phyloP scores from a whole-genome alignment of 2,113 vertebrate species.

The Catharus fuscescens region DNA sequence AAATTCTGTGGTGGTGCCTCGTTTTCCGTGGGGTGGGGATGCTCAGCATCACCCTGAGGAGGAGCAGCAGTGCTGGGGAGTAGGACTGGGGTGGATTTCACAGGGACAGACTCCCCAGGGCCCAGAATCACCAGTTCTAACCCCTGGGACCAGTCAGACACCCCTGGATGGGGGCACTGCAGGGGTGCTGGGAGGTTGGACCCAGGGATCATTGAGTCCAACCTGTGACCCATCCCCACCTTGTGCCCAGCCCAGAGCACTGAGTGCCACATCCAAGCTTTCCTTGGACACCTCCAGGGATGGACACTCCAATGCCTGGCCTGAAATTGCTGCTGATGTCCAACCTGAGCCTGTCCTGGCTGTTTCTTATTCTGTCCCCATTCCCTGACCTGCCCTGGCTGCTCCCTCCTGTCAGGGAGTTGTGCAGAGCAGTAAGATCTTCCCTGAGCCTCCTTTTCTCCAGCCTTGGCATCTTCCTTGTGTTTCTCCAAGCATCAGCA shows the following conservation, averaged over 20 bases:
- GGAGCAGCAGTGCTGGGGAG: fast-evolving
- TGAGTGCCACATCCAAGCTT: neutral
- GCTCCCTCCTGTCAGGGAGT: neutral
- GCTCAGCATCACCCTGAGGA: fast-evolving
- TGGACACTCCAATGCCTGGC: neutral
- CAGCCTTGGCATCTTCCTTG: neutral
- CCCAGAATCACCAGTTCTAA: fast-evolving
- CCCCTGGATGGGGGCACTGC: neutral
- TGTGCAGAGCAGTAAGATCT: fast-evolving
- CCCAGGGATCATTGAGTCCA: fast-evolving
- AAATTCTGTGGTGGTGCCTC: fast-evolving
- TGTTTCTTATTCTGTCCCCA: neutral
- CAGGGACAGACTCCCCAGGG: fast-evolving
- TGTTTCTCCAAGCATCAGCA: neutral
- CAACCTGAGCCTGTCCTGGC: neutral
- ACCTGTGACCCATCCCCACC: neutral
- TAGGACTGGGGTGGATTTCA: fast-evolving
- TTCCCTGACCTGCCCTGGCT: neutral
- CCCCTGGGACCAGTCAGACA: neutral
- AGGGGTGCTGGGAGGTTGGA: neutral
- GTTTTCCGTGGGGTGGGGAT: fast-evolving
- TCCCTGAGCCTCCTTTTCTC: neutral
- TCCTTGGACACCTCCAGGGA: neutral
- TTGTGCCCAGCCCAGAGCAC: neutral
- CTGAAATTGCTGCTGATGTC: neutral